phyloP scores from a whole-genome alignment of 1,140 invertebrate genomes.

The Halesus radiatus region DNA sequence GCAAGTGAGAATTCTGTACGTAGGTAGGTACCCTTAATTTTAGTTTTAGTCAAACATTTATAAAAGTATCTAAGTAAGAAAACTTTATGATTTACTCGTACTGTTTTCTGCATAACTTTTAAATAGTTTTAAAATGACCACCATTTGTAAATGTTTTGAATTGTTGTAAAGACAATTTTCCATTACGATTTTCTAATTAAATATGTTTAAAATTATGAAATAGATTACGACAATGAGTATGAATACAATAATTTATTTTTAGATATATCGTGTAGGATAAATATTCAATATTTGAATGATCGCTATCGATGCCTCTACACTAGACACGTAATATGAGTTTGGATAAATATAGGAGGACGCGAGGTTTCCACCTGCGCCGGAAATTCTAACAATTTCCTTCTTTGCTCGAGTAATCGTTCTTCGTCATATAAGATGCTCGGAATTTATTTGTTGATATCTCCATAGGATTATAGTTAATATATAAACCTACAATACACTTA shows the following conservation, averaged over 20 bases:
- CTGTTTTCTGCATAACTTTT: conserved; percentile 24
- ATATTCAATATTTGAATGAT: conserved; percentile 26
- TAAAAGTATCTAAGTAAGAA: conserved; percentile 56
- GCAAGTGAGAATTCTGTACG: not conserved
- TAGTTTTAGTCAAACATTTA: conserved; percentile 40
- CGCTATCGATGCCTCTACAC: conserved; percentile 41
- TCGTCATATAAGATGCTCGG: conserved; percentile 42
- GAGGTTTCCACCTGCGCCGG: conserved; percentile 43
- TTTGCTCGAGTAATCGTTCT: conserved; percentile 36
- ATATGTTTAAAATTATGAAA: conserved; percentile 18
- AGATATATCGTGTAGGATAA: not conserved
- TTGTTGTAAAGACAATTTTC: conserved; percentile 29
- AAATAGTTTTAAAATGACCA: not conserved
- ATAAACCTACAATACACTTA: conserved; percentile 43
- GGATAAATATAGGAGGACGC: conserved; percentile 44
- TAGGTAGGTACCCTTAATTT: conserved; percentile 9
- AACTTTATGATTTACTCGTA: not conserved
- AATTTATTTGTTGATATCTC: conserved; percentile 37
- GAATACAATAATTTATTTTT: conserved; percentile 23
- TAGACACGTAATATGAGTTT: conserved; percentile 48
- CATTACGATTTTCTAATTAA: not conserved
- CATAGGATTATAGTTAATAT: conserved; percentile 46
- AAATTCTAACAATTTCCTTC: too few species aligned
- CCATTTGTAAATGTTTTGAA: conserved; percentile 17
- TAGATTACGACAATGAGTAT: conserved; percentile 11